Base-by-base conservation (phyloP, 2,113 vertebrate species). In the Ciconia maguari region DNA sequence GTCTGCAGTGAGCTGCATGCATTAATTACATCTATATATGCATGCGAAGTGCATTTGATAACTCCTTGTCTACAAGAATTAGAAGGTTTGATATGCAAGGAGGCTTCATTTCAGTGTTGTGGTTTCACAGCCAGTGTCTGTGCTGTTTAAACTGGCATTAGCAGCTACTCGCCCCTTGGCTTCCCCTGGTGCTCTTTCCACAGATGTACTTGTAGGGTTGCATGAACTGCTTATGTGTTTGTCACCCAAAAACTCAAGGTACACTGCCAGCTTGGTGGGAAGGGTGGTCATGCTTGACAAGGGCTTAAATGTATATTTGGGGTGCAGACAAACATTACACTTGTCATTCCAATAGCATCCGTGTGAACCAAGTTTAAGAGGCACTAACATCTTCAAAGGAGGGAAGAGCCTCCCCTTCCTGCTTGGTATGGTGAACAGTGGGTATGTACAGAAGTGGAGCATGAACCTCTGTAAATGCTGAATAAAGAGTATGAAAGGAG, bases 161-260 rank as follows among this genome's bases (percentile, higher is more conserved):
- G 29, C 80, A 78, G 19, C 13, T 20, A 5, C 34, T 82, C 34
- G 3, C 7, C 4, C 16, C 22, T 60, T 0, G 0, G 12, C 13
- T 54, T 79, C 9, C 8, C 32, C 8, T 5, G 26, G 17, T 42
- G 48, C 10, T 61, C 1, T 26, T 61, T 30, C 16, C 13, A 32
- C 16, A 30, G 48, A 9, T 10, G 16, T 6, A 12, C 6, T 30
- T 49, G 16, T 18, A 4, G 5, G 19, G 17, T 46, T 36, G 36
- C 7, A 11, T 10, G 30, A 62, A 29, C 19, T 38, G 15, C 16
- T 61, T 22, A 7, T 10, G 13, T 68, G 52, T 55, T 68, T 49
- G 26, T 38, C 48, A n/a, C 42, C 24, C 36, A 10, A 46, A 65
- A 38, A 9, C 27, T 44, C 11, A 18, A 18, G 41, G 27, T 30